Conservation (phyloP, 2,888 invertebrate species). For the Bembecia ichneumoniformis region DNA sequence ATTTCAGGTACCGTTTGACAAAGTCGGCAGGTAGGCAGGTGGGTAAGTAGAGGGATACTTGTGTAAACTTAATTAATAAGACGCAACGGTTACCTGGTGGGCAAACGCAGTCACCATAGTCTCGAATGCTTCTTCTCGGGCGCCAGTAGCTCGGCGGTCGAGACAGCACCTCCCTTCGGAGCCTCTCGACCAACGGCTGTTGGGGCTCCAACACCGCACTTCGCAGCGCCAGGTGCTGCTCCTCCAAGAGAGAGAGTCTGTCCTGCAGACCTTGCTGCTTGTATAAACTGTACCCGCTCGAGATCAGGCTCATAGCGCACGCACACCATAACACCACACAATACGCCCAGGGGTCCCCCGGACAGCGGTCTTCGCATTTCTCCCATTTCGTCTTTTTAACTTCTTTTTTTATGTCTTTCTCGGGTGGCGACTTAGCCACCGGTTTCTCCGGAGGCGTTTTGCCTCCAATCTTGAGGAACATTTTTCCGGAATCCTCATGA, state of each 20-base stretch:
- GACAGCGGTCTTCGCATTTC: constrained; percentile 49
- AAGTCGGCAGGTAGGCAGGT: too few relatives aligned
- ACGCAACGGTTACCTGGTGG: constrained; percentile 73
- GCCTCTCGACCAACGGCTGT: constrained; percentile 68
- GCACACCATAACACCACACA: constrained; percentile 75
- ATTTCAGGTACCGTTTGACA: too few relatives aligned
- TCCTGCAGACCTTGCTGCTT: constrained; percentile 69
- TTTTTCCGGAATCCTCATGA: constrained; percentile 22
- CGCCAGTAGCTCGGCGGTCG: constrained; percentile 46
- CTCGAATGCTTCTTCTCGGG: constrained; percentile 62
- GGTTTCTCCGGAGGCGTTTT: constrained; percentile 35
- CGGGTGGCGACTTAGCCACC: constrained; percentile 16
- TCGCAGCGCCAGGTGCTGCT: constrained; percentile 66
- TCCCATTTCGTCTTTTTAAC: constrained; percentile 39
- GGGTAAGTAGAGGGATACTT: too few relatives aligned
- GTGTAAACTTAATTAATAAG: too few relatives aligned
- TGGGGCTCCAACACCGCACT: constrained; percentile 67
- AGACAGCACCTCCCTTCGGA: constrained; percentile 66
- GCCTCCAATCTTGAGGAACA: constrained; percentile 60
- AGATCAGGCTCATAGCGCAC: constrained; percentile 75
- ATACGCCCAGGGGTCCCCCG: constrained; percentile 56
- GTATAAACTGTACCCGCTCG: constrained; percentile 74
- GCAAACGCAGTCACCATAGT: constrained; percentile 78
- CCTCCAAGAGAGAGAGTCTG: constrained; percentile 67
- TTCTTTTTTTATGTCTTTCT: constrained; percentile 34